A percentile compares a stretch with the other conserved stretches of the same genome.
Evolutionary conservation across 1,140 invertebrate species (phyloP).

Genomic region (Drosophila navojoa): DNA sequence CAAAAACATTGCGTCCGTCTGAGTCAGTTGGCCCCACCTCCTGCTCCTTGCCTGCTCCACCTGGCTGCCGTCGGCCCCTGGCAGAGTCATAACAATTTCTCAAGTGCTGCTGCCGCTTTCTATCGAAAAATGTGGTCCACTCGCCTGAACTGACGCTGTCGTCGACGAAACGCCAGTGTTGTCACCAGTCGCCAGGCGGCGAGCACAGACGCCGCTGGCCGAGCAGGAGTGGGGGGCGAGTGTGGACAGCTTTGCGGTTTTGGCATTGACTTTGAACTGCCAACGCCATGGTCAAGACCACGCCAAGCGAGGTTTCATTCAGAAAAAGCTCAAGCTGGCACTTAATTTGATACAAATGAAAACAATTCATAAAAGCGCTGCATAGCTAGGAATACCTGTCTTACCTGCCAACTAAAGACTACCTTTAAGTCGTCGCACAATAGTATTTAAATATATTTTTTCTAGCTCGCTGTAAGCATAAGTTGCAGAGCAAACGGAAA

Average conservation of each 20-base stretch:
- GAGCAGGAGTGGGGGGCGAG: not conserved
- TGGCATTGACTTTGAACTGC: conserved; percentile 72
- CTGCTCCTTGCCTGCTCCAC: not conserved
- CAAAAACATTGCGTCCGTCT: conserved; percentile 55
- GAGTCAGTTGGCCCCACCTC: conserved; percentile 32
- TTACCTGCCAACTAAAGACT: too few species aligned
- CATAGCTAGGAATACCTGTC: too few species aligned
- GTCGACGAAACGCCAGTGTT: conserved; percentile 35
- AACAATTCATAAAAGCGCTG: not conserved
- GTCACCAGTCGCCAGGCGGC: conserved; percentile 59
- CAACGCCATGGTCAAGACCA: conserved; percentile 32
- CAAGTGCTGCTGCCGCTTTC: conserved; percentile 63
- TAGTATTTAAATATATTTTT: too few species aligned
- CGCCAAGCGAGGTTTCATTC: conserved; percentile 21
- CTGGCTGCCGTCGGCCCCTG: conserved; percentile 16
- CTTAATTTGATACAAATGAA: not conserved
- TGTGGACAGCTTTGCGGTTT: conserved; percentile 23
- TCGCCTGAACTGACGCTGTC: conserved; percentile 42
- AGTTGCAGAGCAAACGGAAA: too few species aligned
- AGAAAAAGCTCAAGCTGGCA: not conserved
- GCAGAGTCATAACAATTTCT: conserved; percentile 69
- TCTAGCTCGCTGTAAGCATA: too few species aligned
- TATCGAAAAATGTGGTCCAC: conserved; percentile 81
- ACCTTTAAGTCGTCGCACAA: too few species aligned
- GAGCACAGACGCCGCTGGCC: conserved; percentile 20